A percentile compares a stretch with the other conserved stretches of the same genome.
These are phyloP conservation scores for Scrobipalpa atriplicella DNA, from an alignment of 2,888 invertebrate genomes.

Conservation along the genomic window DNA sequence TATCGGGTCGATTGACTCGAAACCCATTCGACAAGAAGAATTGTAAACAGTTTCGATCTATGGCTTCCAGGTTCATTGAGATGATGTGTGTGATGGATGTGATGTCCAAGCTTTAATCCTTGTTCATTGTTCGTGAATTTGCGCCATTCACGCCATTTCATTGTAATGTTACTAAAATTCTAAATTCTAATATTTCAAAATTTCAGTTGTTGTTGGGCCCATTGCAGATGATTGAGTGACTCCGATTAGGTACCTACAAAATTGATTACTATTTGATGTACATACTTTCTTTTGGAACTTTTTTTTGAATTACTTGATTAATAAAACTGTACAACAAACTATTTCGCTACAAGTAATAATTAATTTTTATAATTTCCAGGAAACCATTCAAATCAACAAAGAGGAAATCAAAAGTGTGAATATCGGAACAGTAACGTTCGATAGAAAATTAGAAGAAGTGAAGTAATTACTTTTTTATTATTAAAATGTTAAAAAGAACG, in stretches of 20 bases:
- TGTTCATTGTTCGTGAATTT: not conserved
- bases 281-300: not conserved
- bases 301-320: not conserved
- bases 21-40: no score
- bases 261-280: not conserved
- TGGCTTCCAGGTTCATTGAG: no score
- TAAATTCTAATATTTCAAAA: constrained; percentile 19
- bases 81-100: no score
- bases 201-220: constrained; percentile 25
- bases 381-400: constrained; percentile 63
- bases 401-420: constrained; percentile 76
- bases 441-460: constrained; percentile 75
- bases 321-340: not conserved
- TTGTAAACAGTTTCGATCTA: no score
- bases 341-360: not conserved
- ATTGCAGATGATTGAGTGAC: constrained; percentile 18
- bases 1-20: no score
- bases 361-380: constrained; percentile 52
- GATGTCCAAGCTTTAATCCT: not conserved
- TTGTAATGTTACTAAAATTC: not conserved
- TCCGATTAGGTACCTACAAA: constrained; percentile 18
- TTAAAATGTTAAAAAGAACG: not conserved
- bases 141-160: no score
- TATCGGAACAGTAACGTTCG: constrained; percentile 73
- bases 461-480: constrained; percentile 47